A percentile compares a stretch with the other conserved stretches of the same genome.
These are phyloP conservation scores for Petaurus breviceps DNA, from an alignment of 2,113 vertebrate species.

Conservation along the genomic window DNA sequence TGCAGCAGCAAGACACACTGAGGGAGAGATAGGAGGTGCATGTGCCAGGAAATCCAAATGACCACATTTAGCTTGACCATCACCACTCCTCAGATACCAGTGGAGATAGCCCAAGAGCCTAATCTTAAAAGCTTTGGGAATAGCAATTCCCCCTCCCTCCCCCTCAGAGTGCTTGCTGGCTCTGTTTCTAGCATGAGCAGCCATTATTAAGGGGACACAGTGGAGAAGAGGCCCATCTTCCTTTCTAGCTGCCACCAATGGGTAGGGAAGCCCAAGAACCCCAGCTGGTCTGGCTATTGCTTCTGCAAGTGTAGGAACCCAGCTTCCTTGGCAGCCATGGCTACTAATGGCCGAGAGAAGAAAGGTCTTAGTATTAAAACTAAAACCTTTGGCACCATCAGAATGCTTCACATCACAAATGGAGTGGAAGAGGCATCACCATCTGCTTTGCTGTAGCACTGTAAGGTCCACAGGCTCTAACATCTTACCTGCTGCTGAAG, in stretches of 20 bases:
- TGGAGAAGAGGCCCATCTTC: too few species aligned
- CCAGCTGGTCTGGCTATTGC: not conserved
- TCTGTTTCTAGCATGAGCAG: too few species aligned
- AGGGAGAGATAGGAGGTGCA: not conserved
- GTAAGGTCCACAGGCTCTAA: too few species aligned
- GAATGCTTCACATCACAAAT: not conserved
- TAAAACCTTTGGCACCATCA: not conserved
- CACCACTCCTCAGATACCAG: not conserved
- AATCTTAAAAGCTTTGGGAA: too few species aligned
- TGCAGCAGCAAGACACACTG: not conserved
- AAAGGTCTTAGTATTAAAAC: not conserved
- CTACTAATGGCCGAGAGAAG: not conserved
- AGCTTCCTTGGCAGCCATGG: too few species aligned
- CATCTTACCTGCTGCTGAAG: not conserved
- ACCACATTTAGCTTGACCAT: not conserved
- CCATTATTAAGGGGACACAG: too few species aligned
- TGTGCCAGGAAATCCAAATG: not conserved
- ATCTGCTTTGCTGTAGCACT: not conserved
- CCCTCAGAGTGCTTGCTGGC: too few species aligned
- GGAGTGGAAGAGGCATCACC: not conserved
- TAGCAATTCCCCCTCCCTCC: too few species aligned
- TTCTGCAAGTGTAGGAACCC: not conserved
- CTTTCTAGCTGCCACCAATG: too few species aligned
- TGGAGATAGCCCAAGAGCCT: not conserved
- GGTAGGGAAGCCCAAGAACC: too few species aligned